These are phyloP conservation scores for Cataglyphis altisquamis DNA, from an alignment of 2,888 invertebrate genomes.

Conservation along the genomic window DNA sequence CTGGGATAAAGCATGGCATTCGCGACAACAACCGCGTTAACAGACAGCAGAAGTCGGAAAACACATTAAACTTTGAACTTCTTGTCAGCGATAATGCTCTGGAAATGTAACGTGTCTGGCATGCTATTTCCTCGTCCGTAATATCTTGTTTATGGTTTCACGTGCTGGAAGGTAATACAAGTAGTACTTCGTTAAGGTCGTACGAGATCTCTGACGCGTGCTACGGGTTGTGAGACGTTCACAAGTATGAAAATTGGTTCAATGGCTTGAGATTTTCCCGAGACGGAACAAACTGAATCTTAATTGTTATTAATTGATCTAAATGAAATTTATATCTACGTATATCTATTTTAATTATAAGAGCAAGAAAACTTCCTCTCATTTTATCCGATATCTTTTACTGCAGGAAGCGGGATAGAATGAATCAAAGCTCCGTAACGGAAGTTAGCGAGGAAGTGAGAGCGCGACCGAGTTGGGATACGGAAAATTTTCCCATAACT, in stretches of 20 bases:
- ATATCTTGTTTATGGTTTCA: slow-evolving; percentile 57
- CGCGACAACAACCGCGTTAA: slow-evolving; percentile 37
- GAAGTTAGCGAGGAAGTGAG: slow-evolving; percentile 40
- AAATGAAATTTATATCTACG: not conserved
- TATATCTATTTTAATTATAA: not conserved
- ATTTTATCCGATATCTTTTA: slow-evolving; percentile 9
- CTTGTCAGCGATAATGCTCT: slow-evolving; percentile 56
- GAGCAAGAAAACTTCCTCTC: not conserved
- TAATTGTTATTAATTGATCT: not conserved
- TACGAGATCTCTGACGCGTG: slow-evolving; percentile 29
- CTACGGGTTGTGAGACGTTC: not conserved
- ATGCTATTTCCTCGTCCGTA: slow-evolving; percentile 41
- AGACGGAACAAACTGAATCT: not conserved
- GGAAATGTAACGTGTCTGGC: slow-evolving; percentile 57
- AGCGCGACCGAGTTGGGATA: slow-evolving; percentile 46
- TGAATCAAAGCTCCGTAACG: slow-evolving; percentile 34
- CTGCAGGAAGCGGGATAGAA: slow-evolving; percentile 1
- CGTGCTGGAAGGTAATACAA: slow-evolving; percentile 43
- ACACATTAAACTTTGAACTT: slow-evolving; percentile 53
- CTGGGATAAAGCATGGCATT: not conserved
- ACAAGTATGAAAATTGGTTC: not conserved
- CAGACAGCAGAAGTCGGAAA: slow-evolving; percentile 48
- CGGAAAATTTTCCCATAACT: slow-evolving; percentile 55
- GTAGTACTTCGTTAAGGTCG: slow-evolving; percentile 28
- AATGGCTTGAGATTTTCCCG: not conserved